Evolutionary conservation across 2,888 invertebrate genomes (phyloP).

Genomic region (Cryptosula pallasiana): DNA sequence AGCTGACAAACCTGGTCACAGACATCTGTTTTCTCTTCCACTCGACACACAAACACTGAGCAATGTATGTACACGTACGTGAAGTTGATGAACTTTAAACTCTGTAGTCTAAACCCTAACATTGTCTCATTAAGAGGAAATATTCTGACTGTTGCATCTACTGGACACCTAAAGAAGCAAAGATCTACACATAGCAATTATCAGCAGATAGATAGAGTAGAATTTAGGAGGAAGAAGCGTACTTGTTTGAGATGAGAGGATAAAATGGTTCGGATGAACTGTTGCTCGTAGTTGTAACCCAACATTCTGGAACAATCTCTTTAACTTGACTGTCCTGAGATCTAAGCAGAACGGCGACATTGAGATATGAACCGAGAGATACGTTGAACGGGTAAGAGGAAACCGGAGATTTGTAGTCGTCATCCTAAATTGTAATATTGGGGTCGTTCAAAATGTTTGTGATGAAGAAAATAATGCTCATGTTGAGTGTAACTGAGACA

Average conservation of each 20-base stretch:
- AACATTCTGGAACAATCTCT: constrained; percentile 40
- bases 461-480: too few relatives aligned
- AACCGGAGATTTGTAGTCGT: constrained; percentile 32
- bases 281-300: constrained; percentile 36
- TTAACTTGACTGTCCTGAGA: constrained; percentile 36
- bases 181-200: background rate
- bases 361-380: constrained; percentile 39
- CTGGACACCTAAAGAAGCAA: constrained; percentile 32
- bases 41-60: constrained; percentile 38
- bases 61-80: constrained; percentile 38
- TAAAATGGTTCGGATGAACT: constrained; percentile 31
- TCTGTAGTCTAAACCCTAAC: constrained; percentile 38
- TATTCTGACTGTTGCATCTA: constrained; percentile 35
- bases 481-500: too few relatives aligned
- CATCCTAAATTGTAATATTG: too few relatives aligned
- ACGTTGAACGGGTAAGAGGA: constrained; percentile 36
- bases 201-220: background rate
- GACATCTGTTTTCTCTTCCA: constrained; percentile 31
- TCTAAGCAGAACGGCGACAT: constrained; percentile 36
- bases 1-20: background rate
- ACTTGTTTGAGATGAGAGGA: constrained; percentile 41
- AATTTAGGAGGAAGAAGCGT: constrained; percentile 25
- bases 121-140: constrained; percentile 36
- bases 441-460: too few relatives aligned
- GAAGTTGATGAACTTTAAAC: constrained; percentile 37